A percentile compares a stretch with the other conserved stretches of the same genome.
phyloP scores from a whole-genome alignment of 2,888 invertebrate genomes.

The Nomada hirtipes region DNA sequence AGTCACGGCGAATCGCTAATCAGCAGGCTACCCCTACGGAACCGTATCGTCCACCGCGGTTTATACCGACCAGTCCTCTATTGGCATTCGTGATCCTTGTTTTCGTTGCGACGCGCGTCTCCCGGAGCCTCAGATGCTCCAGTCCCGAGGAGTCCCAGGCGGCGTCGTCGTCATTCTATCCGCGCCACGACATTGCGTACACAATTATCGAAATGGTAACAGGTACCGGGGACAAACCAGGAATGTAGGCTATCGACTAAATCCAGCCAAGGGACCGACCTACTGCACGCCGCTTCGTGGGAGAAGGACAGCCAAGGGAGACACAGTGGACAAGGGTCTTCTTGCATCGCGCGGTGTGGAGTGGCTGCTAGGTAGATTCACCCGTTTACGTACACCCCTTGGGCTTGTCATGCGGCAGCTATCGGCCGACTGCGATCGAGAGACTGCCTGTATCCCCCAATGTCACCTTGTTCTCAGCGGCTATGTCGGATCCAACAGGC shows the following conservation, averaged over 20 bases:
- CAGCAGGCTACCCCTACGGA: constrained; percentile 45
- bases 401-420: constrained; percentile 76
- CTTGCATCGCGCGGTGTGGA: constrained; percentile 64
- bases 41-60: constrained; percentile 51
- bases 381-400: constrained; percentile 76
- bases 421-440: constrained; percentile 74
- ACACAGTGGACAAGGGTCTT: constrained; percentile 67
- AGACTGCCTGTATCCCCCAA: constrained; percentile 72
- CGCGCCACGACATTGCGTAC: constrained; percentile 53
- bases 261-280: constrained; percentile 59
- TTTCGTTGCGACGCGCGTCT: constrained; percentile 10
- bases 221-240: constrained; percentile 47
- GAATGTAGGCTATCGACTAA: constrained; percentile 72
- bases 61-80: not conserved
- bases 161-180: constrained; percentile 43
- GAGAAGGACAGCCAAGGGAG: constrained; percentile 26
- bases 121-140: constrained; percentile 2
- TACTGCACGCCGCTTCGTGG: constrained; percentile 2
- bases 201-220: constrained; percentile 68
- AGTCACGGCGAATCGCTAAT: constrained; percentile 68
- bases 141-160: constrained; percentile 21
- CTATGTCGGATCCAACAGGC: constrained; percentile 73
- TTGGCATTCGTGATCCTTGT: constrained; percentile 14
- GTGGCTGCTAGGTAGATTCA: constrained; percentile 71
- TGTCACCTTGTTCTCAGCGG: constrained; percentile 73